Conservation (phyloP, 92 coral and sea anemone species). For the Desmophyllum pertusum region DNA sequence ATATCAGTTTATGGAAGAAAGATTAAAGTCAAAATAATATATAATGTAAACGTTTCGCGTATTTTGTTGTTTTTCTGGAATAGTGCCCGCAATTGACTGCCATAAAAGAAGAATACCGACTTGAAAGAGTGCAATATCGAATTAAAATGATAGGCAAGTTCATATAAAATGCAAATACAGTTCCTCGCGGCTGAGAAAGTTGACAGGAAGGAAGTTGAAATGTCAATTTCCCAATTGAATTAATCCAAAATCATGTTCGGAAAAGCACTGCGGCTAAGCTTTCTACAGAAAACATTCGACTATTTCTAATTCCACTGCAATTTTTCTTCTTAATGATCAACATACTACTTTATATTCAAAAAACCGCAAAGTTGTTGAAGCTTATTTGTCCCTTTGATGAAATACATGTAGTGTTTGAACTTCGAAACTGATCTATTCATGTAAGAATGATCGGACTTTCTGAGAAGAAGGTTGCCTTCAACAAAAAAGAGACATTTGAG, state of each 20-base stretch:
- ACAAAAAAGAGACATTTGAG: neutral
- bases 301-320: neutral
- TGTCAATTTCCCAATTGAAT: neutral
- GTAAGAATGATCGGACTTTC: neutral
- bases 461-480: neutral
- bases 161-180: constrained; percentile 15
- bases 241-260: neutral
- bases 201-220: neutral
- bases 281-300: neutral
- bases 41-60: neutral
- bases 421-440: neutral
- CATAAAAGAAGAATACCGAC: neutral
- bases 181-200: neutral
- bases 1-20: neutral
- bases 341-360: neutral
- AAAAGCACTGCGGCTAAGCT: neutral
- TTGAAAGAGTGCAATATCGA: neutral
- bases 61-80: neutral
- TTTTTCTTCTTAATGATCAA: neutral
- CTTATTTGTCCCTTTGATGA: neutral
- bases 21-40: too few relatives aligned
- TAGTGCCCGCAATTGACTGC: neutral
- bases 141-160: neutral
- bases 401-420: neutral
- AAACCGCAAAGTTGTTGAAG: constrained; percentile 4